Evolutionary conservation across 2,888 invertebrate species (phyloP).

Genomic region (Pinctada fucata): DNA sequence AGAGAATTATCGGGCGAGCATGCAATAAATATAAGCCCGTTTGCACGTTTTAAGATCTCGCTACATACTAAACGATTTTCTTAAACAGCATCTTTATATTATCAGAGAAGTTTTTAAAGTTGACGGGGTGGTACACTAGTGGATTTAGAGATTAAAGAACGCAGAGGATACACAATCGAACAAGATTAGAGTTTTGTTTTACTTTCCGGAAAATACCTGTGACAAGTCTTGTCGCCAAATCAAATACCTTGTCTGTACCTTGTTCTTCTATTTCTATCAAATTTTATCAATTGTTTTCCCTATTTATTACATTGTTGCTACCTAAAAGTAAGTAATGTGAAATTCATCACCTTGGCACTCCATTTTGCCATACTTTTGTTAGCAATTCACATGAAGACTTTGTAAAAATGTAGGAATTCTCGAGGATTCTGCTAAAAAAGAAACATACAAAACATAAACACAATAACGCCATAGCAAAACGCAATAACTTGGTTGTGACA

Average conservation of each 20-base stretch:
- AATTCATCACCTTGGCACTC: too few species aligned
- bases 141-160: constrained; percentile 22
- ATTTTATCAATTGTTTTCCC: not conserved
- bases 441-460: too few species aligned
- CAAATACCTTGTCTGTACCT: not conserved
- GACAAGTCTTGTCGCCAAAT: not conserved
- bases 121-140: constrained; percentile 14
- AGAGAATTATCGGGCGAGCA: not conserved
- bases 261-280: not conserved
- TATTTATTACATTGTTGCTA: not conserved
- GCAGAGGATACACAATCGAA: not conserved
- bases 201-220: not conserved
- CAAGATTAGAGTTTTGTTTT: constrained; percentile 9
- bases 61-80: not conserved
- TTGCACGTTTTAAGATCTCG: not conserved
- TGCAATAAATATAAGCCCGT: not conserved
- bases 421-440: too few species aligned
- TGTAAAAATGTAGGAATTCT: too few species aligned
- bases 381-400: too few species aligned
- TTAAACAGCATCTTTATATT: not conserved
- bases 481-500: too few species aligned
- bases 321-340: not conserved
- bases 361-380: too few species aligned
- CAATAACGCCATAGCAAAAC: too few species aligned
- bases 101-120: not conserved